phyloP scores from a whole-genome alignment of 2,113 vertebrate genomes.

The Rhinoderma darwinii region DNA sequence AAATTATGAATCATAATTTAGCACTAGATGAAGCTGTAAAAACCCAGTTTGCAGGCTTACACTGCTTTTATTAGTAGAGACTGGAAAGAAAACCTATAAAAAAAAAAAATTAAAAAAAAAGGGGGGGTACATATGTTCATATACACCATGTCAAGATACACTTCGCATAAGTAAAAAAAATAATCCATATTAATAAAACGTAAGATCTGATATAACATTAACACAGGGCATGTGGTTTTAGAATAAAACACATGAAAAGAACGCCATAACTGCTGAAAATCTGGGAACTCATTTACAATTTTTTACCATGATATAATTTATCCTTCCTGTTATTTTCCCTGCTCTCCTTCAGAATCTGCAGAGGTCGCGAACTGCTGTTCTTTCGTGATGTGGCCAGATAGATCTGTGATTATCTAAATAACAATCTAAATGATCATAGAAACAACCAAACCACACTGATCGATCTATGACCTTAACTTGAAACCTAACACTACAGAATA shows the following conservation, averaged over 20 bases:
- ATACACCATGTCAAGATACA: neutral
- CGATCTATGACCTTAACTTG: neutral
- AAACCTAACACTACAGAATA: neutral
- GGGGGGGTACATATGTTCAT: neutral
- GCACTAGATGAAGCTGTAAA: neutral
- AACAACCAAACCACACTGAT: neutral
- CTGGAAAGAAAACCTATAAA: no score
- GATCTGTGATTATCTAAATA: slow-evolving; percentile 6
- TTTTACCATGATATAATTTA: slow-evolving; percentile 46
- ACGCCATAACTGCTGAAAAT: slow-evolving; percentile 13
- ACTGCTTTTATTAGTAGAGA: neutral
- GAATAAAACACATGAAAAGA: neutral
- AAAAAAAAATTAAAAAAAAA: no score
- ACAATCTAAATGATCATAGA: neutral
- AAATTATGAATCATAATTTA: neutral
- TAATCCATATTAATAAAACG: neutral
- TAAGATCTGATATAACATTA: neutral
- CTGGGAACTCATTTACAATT: slow-evolving; percentile 44
- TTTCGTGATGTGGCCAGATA: neutral
- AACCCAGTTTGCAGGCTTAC: neutral
- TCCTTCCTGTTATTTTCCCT: slow-evolving; percentile 48
- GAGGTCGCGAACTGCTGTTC: slow-evolving; percentile 21
- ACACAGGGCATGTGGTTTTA: neutral
- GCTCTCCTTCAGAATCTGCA: neutral
- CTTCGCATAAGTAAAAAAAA: neutral